These are phyloP conservation scores for Actinia equina DNA, from an alignment of 64 coral and sea anemone genomes.

Conservation along the genomic window DNA sequence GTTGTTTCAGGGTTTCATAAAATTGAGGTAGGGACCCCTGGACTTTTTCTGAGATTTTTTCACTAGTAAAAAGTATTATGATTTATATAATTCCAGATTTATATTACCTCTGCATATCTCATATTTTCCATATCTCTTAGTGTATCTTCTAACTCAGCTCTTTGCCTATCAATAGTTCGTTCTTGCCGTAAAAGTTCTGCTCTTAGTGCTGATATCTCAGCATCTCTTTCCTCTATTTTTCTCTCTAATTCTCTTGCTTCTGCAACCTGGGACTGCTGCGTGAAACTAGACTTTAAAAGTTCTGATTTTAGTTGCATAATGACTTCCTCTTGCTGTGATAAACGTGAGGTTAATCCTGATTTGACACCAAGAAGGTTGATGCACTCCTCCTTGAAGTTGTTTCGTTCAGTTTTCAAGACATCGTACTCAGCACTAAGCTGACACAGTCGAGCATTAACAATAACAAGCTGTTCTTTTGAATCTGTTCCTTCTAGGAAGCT, in stretches of 20 bases:
- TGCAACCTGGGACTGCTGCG: conserved; percentile 66
- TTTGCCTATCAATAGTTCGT: conserved; percentile 79
- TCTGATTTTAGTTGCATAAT: conserved; percentile 98
- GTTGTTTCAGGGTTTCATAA: too few relatives aligned
- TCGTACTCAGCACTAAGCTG: conserved; percentile 89
- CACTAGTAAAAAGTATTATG: too few relatives aligned
- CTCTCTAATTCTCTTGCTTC: conserved; percentile 74
- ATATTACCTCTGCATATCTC: conserved; percentile 72
- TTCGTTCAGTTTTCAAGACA: conserved; percentile 73
- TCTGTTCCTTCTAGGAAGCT: conserved; percentile 73
- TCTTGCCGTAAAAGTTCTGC: conserved; percentile 79
- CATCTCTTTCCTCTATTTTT: conserved; percentile 75
- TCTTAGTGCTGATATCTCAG: conserved; percentile 73
- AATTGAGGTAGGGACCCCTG: too few relatives aligned
- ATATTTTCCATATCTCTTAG: conserved; percentile 70
- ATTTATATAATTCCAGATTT: too few relatives aligned
- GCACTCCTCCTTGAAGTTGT: conserved; percentile 90
- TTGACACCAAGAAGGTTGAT: conserved; percentile 85
- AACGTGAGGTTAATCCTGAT: conserved; percentile 67
- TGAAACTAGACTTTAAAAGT: conserved; percentile 75
- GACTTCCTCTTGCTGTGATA: conserved; percentile 80
- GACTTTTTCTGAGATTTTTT: too few relatives aligned
- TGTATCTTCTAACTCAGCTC: conserved; percentile 75
- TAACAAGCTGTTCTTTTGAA: conserved; percentile 70
- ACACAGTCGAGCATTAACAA: conserved; percentile 79